These are phyloP conservation scores for Euphydryas editha DNA, from an alignment of 2,888 invertebrate genomes.

Conservation along the genomic window DNA sequence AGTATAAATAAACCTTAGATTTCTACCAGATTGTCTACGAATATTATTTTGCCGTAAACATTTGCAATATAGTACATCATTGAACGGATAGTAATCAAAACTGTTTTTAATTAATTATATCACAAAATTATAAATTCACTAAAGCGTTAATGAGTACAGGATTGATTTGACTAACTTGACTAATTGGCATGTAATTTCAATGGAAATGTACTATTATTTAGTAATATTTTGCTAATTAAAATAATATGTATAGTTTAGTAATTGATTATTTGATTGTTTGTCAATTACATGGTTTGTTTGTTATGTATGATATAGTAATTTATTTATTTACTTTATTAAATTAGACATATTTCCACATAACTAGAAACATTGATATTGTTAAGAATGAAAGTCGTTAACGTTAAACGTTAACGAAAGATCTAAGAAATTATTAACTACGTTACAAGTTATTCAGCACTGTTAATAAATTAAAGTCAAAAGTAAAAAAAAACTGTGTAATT, in stretches of 20 bases:
- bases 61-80: neutral
- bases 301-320: neutral
- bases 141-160: conserved; percentile 26
- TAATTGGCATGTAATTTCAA: conserved; percentile 63
- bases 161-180: conserved; percentile 34
- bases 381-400: too few species aligned
- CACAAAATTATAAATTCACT: neutral
- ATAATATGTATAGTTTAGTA: conserved; percentile 20
- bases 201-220: conserved; percentile 65
- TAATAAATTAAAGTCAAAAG: too few species aligned
- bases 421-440: neutral
- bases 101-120: neutral
- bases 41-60: too few species aligned
- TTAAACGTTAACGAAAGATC: too few species aligned
- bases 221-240: conserved; percentile 32
- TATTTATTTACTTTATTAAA: neutral
- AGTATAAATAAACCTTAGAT: too few species aligned
- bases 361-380: neutral
- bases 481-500: too few species aligned
- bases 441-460: too few species aligned
- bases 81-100: neutral
- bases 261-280: conserved; percentile 33
- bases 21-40: too few species aligned
- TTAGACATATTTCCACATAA: neutral
- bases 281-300: conserved; percentile 4